Conservation (phyloP, 2,113 vertebrate species). For the Zosterops pallidus region DNA sequence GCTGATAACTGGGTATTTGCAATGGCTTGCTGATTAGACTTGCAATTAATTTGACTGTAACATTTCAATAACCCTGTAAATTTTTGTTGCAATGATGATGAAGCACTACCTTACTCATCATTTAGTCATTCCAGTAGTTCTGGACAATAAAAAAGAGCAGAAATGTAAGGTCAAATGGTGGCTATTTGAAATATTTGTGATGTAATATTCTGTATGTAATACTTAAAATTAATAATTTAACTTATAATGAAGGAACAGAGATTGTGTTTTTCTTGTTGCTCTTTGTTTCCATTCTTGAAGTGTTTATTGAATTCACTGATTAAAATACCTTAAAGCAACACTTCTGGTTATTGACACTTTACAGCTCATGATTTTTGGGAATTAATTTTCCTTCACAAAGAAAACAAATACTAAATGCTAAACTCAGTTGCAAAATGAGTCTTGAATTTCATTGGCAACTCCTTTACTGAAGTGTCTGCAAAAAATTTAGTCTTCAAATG, state of each 20-base stretch:
- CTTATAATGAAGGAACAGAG: neutral
- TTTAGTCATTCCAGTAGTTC: neutral
- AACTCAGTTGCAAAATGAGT: neutral
- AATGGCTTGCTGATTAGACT: neutral
- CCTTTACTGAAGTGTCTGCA: neutral
- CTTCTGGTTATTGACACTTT: neutral
- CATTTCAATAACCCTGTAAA: neutral
- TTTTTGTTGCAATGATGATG: neutral
- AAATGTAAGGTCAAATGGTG: neutral
- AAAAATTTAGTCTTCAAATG: neutral
- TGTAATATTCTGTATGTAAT: neutral
- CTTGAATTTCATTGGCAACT: neutral
- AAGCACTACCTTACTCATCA: neutral
- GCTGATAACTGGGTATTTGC: neutral
- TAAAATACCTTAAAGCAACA: neutral
- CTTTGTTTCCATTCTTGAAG: neutral
- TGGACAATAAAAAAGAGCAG: neutral
- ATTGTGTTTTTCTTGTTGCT: rapidly evolving
- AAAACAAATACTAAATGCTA: neutral
- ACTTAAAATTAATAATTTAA: neutral
- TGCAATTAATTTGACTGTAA: neutral
- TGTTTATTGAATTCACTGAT: slow-evolving; percentile 4
- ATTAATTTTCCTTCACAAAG: neutral
- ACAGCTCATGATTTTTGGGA: neutral
- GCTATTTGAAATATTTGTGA: neutral